These are phyloP conservation scores for Fukomys damarensis DNA, from an alignment of 2,113 vertebrate species.

Conservation along the genomic window DNA sequence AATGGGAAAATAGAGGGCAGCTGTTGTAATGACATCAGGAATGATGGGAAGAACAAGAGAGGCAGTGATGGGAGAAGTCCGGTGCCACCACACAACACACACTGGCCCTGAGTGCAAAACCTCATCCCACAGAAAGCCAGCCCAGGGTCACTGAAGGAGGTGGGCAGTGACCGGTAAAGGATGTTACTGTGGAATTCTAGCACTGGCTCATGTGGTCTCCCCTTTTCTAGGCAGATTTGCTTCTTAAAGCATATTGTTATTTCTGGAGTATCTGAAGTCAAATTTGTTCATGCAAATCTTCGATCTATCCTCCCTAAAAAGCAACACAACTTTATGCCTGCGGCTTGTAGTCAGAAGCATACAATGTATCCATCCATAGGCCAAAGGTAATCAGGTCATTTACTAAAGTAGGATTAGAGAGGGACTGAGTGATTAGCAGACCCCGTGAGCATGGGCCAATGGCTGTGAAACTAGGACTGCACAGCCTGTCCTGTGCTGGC, in stretches of 20 bases:
- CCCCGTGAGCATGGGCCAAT: not conserved
- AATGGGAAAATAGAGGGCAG: not conserved
- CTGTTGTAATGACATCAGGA: not conserved
- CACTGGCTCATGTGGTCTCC: not conserved
- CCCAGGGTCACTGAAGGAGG: not conserved
- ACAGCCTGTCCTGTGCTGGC: not conserved
- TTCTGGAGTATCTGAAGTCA: constrained; percentile 9
- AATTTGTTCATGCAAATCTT: not conserved
- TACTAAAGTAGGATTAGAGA: constrained; percentile 37
- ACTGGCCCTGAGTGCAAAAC: not conserved
- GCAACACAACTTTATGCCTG: not conserved
- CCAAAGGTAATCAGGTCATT: not conserved
- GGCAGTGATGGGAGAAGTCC: too few relatives aligned
- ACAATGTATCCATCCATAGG: not conserved
- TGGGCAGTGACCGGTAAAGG: not conserved
- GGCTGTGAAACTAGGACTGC: not conserved
- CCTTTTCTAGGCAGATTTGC: not conserved
- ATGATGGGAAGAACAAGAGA: not conserved
- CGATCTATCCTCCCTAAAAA: not conserved
- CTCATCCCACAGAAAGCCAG: not conserved
- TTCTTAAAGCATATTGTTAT: not conserved
- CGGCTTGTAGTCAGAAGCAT: not conserved
- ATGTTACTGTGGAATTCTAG: not conserved
- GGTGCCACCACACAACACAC: not conserved
- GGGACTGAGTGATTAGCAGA: not conserved